Evolutionary conservation across 2,113 vertebrate genomes (phyloP).

Genomic region (Grus americana): DNA sequence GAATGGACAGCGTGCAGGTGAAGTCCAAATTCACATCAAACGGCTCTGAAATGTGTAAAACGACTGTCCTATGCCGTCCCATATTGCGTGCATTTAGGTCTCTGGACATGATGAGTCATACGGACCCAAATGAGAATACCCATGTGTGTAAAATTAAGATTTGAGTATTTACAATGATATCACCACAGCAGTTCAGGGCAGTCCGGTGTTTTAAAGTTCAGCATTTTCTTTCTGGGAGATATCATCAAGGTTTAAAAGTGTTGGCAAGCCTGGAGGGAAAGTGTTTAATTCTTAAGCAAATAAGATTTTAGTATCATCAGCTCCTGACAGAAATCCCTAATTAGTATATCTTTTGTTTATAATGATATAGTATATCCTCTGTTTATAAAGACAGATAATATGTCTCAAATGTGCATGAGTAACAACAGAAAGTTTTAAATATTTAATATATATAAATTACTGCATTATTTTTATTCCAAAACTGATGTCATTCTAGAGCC

Average conservation of each 20-base stretch:
- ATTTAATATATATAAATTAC: background rate
- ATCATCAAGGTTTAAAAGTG: background rate
- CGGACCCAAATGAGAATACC: background rate
- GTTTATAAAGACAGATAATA: background rate
- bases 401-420: background rate
- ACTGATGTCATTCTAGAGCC: background rate
- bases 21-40: background rate
- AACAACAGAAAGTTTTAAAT: constrained; percentile 3
- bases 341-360: constrained; percentile 12
- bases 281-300: background rate
- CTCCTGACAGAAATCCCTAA: constrained; percentile 31
- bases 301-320: background rate
- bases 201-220: background rate
- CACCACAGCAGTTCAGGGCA: background rate
- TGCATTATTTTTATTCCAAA: constrained; percentile 24
- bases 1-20: background rate
- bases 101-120: background rate
- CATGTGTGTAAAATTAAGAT: constrained; percentile 33
- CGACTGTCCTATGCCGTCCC: background rate
- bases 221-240: background rate
- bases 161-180: background rate
- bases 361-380: background rate
- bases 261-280: background rate
- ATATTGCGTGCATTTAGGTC: constrained; percentile 14
- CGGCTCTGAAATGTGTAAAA: background rate